Percentiles rank a stretch among this genome's conserved stretches.
Evolutionary conservation across 2,797 vertebrate genomes (phyloP).

Genomic region (Alfaro cultratus): DNA sequence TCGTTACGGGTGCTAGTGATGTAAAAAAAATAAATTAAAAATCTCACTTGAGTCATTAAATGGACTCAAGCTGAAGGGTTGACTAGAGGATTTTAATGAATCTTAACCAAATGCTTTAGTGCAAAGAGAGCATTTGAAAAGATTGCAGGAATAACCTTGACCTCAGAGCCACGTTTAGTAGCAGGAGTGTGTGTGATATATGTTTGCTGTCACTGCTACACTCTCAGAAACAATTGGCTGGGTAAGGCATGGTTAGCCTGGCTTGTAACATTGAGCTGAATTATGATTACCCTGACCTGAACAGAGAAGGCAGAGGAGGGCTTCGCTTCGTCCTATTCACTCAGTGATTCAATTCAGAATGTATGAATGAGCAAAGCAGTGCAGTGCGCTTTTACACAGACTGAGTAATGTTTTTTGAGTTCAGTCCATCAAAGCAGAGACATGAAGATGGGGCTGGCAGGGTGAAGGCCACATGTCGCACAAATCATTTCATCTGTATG

Average conservation of each 20-base stretch:
- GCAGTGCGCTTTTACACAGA: conserved; percentile 9
- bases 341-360: conserved; percentile 27
- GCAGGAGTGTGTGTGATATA: background rate
- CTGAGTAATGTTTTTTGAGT: conserved; percentile 25
- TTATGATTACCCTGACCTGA: conserved; percentile 48
- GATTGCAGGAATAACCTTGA: conserved; percentile 8
- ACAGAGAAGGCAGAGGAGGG: conserved; percentile 10
- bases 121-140: conserved; percentile 3
- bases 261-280: conserved; percentile 31
- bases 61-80: background rate
- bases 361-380: conserved; percentile 45
- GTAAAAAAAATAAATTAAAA: background rate
- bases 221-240: conserved; percentile 20
- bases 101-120: background rate
- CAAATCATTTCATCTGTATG: background rate
- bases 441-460: background rate
- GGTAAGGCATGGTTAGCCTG: conserved; percentile 4
- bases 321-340: conserved; percentile 16
- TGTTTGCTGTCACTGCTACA: conserved; percentile 20
- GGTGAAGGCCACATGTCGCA: background rate
- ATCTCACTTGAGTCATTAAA: background rate
- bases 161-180: conserved; percentile 10
- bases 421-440: conserved; percentile 7
- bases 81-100: background rate
- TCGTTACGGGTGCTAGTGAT: background rate